These are phyloP conservation scores for Parazoanthus darwini DNA, from an alignment of 92 coral and sea anemone species.

Conservation along the genomic window DNA sequence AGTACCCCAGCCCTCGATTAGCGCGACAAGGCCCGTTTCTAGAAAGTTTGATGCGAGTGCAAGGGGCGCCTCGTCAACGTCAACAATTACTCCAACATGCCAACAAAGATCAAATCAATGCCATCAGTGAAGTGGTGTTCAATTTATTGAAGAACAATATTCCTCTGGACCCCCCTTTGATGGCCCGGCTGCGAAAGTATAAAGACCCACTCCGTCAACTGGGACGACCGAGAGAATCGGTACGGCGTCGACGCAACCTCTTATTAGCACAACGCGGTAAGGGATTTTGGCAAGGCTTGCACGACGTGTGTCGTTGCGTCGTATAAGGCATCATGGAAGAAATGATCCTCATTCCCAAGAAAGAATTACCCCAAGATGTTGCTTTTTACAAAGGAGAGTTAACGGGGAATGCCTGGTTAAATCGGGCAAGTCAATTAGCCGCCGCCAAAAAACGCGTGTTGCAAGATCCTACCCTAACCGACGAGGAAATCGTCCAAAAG, in stretches of 20 bases:
- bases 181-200: slow-evolving; percentile 22
- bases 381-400: not conserved
- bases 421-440: not conserved
- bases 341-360: slow-evolving; percentile 8
- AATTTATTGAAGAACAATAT: not conserved
- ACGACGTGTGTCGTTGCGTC: slow-evolving; percentile 21
- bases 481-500: slow-evolving; percentile 11
- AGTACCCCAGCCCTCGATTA: not conserved
- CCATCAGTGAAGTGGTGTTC: slow-evolving; percentile 23
- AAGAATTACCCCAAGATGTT: not conserved
- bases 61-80: not conserved
- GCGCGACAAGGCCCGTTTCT: not conserved
- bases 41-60: not conserved
- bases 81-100: slow-evolving; percentile 19
- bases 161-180: slow-evolving; percentile 27
- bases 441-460: slow-evolving; percentile 30
- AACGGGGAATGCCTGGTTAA: not conserved
- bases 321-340: slow-evolving; percentile 7
- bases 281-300: slow-evolving; percentile 41
- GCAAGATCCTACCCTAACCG: slow-evolving; percentile 23
- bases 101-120: slow-evolving; percentile 14
- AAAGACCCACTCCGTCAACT: slow-evolving; percentile 34
- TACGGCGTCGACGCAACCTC: slow-evolving; percentile 29
- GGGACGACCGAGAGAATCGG: slow-evolving; percentile 12
- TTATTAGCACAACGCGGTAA: slow-evolving; percentile 23